Evolutionary conservation across 64 coral and sea anemone species (phyloP).

Genomic region (Trachythela sp.): DNA sequence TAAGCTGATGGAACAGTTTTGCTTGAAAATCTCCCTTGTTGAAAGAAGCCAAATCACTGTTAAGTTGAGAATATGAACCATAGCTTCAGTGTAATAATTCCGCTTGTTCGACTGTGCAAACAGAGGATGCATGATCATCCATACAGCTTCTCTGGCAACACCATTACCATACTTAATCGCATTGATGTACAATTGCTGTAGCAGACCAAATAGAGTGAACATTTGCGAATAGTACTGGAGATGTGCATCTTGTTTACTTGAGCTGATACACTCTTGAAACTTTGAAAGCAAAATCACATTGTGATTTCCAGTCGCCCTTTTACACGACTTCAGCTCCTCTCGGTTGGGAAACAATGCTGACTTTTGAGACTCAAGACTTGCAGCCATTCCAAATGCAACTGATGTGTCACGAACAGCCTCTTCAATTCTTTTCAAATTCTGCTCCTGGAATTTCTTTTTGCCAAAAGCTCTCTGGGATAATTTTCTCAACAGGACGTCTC

Average conservation of each 20-base stretch:
- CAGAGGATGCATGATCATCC: no score
- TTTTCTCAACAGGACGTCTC: slow-evolving; percentile 23
- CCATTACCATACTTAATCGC: slow-evolving; percentile 25
- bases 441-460: slow-evolving; percentile 42
- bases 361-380: not conserved
- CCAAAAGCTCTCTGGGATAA: not conserved
- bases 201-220: slow-evolving; percentile 23
- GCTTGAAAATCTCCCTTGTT: slow-evolving; percentile 13
- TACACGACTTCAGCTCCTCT: not conserved
- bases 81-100: slow-evolving; percentile 23
- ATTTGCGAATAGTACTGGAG: slow-evolving; percentile 18
- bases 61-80: slow-evolving; percentile 28
- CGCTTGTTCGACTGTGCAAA: not conserved
- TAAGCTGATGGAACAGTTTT: no score
- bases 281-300: slow-evolving; percentile 13
- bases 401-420: no score
- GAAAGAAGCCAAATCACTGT: not conserved
- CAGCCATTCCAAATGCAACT: not conserved
- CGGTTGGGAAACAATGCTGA: slow-evolving; percentile 6
- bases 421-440: slow-evolving; percentile 16
- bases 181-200: slow-evolving; percentile 1
- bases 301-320: slow-evolving; percentile 14
- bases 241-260: not conserved
- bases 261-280: not conserved
- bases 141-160: not conserved